Base-by-base conservation (phyloP, 2,888 invertebrate species). In the Isoperla grammatica region DNA sequence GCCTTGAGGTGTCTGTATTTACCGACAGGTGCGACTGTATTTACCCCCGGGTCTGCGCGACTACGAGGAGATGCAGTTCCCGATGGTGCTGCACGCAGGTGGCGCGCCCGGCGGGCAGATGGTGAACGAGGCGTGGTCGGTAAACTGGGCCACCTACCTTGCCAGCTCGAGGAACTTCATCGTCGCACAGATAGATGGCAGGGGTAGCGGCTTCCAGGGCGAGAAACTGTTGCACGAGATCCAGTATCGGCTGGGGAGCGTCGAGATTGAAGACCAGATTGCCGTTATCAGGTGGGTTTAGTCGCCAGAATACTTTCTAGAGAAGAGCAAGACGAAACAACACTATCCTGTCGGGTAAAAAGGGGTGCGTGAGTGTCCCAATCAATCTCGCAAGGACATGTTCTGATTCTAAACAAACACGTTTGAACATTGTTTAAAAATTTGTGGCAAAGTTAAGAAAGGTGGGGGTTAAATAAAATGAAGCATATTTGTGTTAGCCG, bases 141-240 rank as follows among this genome's bases (percentile, higher is more conserved):
- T 91, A 0, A 86, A 86, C 61, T 94, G 92, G 90, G 85, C 88
- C 56, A 88, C 90, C 79, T 94, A 92, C 74, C 76, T 95, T 57
- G 84, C 89, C 2, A 87, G 90, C 55, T 37, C 53, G 37, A 37
- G 88, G 65, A 88, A 89, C 72, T 89, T 90, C 71, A 87, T 95
- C 64, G 88, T 92, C 29, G 94, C 90, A 0, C 85, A 88, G 72
- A 90, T 95, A 56, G 95, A 96, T 75, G 95, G 90, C 0, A 78
- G 95, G 37, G 95, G 95, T 5, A 87, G 91, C 1, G 90, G 89
- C 0, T 89, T 81, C 66, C 84, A 92, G 74, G 94, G 95, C 1
- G 89, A 90, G 69, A 78, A 82, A 56, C 73, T 87, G 63, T 75
- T 86, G 65, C 84, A 86, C 11, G 85, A 87, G 71, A 81, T 91